These are phyloP conservation scores for Tachina grossa DNA, from an alignment of 2,888 invertebrate species.

Conservation along the genomic window DNA sequence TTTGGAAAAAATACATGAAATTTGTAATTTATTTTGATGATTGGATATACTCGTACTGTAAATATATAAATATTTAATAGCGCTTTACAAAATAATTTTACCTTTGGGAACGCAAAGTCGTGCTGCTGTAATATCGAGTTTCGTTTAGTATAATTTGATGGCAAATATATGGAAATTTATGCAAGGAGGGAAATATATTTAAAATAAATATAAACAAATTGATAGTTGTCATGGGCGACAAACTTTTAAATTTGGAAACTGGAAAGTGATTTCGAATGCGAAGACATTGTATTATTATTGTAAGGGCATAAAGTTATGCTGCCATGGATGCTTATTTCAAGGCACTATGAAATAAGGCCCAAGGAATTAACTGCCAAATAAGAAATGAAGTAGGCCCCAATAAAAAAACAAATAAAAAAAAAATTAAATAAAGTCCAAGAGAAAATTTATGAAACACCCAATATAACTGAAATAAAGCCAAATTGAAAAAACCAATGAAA, in stretches of 20 bases:
- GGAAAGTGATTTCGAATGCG: not conserved
- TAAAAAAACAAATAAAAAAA: too few species aligned
- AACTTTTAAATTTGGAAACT: not conserved
- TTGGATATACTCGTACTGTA: not conserved
- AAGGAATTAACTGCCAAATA: too few species aligned
- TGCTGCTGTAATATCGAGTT: not conserved
- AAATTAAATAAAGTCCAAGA: too few species aligned
- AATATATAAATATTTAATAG: conserved; percentile 33
- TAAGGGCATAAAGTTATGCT: too few species aligned
- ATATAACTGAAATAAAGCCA: too few species aligned
- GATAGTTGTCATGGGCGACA: conserved; percentile 1
- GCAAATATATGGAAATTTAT: conserved; percentile 12
- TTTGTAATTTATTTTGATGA: not conserved
- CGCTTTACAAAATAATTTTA: conserved; percentile 11
- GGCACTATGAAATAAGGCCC: too few species aligned
- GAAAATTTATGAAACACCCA: too few species aligned
- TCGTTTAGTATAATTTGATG: not conserved
- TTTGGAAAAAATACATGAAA: not conserved
- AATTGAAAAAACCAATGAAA: too few species aligned
- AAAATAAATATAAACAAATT: not conserved
- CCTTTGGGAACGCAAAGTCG: conserved; percentile 18
- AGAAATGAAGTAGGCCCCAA: too few species aligned
- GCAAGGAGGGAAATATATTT: not conserved
- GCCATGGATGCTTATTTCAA: too few species aligned
- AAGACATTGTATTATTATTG: not conserved